Base-by-base conservation (phyloP, 2,797 vertebrate genomes). In the Spinibarbus caldwelli region DNA sequence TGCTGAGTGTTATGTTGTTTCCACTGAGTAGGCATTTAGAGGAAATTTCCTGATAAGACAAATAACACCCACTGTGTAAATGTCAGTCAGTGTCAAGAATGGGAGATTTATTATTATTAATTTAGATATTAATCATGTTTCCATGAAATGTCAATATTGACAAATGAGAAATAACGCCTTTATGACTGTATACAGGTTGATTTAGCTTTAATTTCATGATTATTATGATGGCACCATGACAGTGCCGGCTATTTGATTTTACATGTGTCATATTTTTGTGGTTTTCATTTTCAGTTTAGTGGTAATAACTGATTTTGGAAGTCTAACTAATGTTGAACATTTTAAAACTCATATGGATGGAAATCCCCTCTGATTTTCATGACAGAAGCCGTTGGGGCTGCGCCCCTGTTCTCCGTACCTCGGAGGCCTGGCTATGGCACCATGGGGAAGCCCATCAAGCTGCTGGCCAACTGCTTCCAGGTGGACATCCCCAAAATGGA, bases 401-500 rank as follows among this genome's bases (percentile, higher is more conserved):
- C 97, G 96, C 96, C 96, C 96, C 96, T 99, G 86, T 94, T 97
- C 92, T 94, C 97, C 90, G 94, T 98, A 95, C 98, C 97, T 90
- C 96, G 97, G 90, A 96, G 98, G 88, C 98, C 98, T 34, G 97
- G 98, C 94, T 98, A 98, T 98, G 98, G 98, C 96, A 97, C 97
- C 92, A 95, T 98, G 93, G 98, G 98, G 91, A 99, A 99, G 89
- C 96, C 97, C 92, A 99, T 99, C 96, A 98, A 99, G 93, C 95
- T 99, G 89, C 94, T 99, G 96, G 98, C 98, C 94, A 99, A 99
- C 95, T 99, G 98, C 95, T 99, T 99, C 95, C 97, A 99, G 96
- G 98, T 99, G 95, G 98, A 99, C 91, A 99, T 99, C 92, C 98
- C 98, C 94, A 99, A 99, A 95, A 99, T 99, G 88, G 98, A 99